Evolutionary conservation across 2,113 vertebrate species (phyloP).

Genomic region (Microtus pennsylvanicus): DNA sequence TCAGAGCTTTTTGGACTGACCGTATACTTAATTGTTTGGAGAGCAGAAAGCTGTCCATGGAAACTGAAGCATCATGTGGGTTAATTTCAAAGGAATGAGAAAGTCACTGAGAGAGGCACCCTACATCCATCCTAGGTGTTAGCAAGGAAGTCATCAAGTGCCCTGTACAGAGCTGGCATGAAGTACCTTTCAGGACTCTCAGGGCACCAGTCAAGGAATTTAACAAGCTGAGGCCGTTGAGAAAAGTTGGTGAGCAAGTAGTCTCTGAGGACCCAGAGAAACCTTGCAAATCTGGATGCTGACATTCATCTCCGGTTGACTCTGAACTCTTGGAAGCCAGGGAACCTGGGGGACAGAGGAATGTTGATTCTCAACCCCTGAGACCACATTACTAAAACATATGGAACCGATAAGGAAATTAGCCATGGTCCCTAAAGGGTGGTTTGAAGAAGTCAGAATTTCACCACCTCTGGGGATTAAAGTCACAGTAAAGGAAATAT

Average conservation of each 20-base stretch:
- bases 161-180: not conserved
- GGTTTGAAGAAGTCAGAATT: slow-evolving; percentile 52
- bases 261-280: not conserved
- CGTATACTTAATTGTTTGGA: not conserved
- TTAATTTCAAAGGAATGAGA: not conserved
- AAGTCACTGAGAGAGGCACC: not conserved
- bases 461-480: slow-evolving; percentile 31
- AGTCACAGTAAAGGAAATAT: slow-evolving; percentile 48
- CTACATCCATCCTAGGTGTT: not conserved
- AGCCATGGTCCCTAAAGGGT: not conserved
- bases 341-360: not conserved
- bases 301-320: not conserved
- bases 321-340: slow-evolving; percentile 31
- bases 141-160: not conserved
- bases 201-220: not conserved
- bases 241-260: not conserved
- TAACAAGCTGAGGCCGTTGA: not conserved
- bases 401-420: slow-evolving; percentile 59
- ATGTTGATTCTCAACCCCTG: slow-evolving; percentile 44
- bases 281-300: not conserved
- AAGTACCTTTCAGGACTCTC: not conserved
- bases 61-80: not conserved
- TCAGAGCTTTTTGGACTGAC: not conserved
- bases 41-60: not conserved
- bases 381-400: slow-evolving; percentile 52